Conservation (phyloP, 2,113 vertebrate genomes). For the Rostratula benghalensis region DNA sequence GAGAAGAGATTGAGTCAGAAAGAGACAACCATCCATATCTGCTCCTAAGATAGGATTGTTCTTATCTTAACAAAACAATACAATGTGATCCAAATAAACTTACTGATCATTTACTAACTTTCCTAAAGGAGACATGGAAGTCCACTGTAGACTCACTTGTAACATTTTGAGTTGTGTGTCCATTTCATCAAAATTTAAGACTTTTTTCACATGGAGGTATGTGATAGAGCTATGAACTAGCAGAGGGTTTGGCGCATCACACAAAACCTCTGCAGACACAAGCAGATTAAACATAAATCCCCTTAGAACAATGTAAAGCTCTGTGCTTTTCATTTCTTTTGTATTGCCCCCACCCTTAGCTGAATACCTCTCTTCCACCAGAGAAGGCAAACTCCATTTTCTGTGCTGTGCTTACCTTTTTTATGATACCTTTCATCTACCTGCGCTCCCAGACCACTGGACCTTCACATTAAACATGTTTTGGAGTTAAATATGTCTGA, state of each 20-base stretch:
- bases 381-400: background rate
- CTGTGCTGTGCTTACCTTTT: background rate
- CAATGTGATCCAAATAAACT: background rate
- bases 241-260: background rate
- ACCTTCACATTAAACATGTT: background rate
- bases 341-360: background rate
- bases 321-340: background rate
- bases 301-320: background rate
- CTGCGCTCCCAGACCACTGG: background rate
- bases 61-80: background rate
- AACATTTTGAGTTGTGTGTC: background rate
- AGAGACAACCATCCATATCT: background rate
- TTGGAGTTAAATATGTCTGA: background rate
- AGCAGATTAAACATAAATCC: background rate
- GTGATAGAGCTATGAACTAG: background rate
- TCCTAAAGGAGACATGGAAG: background rate
- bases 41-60: background rate
- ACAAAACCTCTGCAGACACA: background rate
- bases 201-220: rapidly evolving
- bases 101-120: background rate
- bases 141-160: background rate
- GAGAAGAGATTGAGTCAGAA: background rate
- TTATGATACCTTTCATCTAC: background rate
- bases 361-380: background rate
- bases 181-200: background rate